Evolutionary conservation across 2,113 vertebrate genomes (phyloP).

Genomic region (Pachyramphus minor): DNA sequence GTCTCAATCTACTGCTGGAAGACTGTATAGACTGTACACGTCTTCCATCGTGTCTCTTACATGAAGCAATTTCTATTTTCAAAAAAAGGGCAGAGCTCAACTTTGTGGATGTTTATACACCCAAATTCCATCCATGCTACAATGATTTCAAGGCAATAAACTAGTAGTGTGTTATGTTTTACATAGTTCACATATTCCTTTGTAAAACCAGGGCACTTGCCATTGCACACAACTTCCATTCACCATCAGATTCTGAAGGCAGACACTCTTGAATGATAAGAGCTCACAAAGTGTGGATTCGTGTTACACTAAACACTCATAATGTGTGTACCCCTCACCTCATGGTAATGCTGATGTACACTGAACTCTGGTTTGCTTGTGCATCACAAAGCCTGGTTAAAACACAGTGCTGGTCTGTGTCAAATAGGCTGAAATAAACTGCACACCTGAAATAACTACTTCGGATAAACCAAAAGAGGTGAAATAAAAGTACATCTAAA

Average conservation of each 20-base stretch:
- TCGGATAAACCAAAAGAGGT: background rate
- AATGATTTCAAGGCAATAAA: background rate
- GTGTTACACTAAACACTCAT: background rate
- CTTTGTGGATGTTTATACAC: slow-evolving; percentile 17
- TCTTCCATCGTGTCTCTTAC: slow-evolving; percentile 62
- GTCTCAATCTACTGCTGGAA: slow-evolving; percentile 75
- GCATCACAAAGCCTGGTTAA: background rate
- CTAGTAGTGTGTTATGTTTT: background rate
- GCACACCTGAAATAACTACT: background rate
- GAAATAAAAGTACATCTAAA: background rate
- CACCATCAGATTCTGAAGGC: background rate
- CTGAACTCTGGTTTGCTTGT: background rate
- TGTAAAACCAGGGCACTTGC: background rate
- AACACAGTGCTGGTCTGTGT: background rate
- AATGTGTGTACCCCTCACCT: rapidly evolving
- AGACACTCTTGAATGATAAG: background rate
- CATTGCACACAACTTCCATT: background rate
- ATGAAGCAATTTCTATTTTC: slow-evolving; percentile 54
- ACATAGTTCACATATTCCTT: background rate
- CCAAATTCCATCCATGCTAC: background rate
- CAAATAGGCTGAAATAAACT: background rate
- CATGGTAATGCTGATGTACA: background rate
- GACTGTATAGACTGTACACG: slow-evolving; percentile 71
- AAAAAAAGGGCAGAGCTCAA: slow-evolving; percentile 37
- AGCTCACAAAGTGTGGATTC: background rate